Evolutionary conservation across 2,888 invertebrate species (phyloP).

Genomic region (Pantelozetes paolii): DNA sequence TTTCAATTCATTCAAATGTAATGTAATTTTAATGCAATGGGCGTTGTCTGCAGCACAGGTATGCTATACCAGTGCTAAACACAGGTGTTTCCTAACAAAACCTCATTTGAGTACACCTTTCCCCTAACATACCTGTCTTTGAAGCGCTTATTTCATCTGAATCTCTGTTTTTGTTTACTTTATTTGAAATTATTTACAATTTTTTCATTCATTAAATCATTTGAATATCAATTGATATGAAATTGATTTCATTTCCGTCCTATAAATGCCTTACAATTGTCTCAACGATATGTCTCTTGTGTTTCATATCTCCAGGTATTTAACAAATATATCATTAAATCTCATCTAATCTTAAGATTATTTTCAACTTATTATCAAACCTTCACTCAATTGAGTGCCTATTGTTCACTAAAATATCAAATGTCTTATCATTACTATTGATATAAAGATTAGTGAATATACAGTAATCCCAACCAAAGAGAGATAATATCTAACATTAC

Average conservation of each 20-base stretch:
- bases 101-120: background rate
- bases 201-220: background rate
- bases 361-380: no score
- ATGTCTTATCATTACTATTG: no score
- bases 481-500: no score
- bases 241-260: background rate
- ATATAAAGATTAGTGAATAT: no score
- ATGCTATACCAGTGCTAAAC: background rate
- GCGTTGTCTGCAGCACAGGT: slow-evolving; percentile 31
- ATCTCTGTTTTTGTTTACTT: background rate
- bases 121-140: background rate
- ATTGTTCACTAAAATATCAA: no score
- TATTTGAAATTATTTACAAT: background rate
- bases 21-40: slow-evolving; percentile 3
- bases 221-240: background rate
- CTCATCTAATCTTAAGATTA: no score
- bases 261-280: slow-evolving; percentile 8
- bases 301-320: slow-evolving; percentile 19
- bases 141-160: slow-evolving; percentile 25
- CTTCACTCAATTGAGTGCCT: no score
- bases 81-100: slow-evolving; percentile 8
- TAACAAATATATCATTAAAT: no score
- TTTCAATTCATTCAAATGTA: background rate
- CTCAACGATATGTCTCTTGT: background rate
- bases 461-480: no score